Conservation (phyloP, 2,113 vertebrate genomes). For the Hippocampus mohnikei region DNA sequence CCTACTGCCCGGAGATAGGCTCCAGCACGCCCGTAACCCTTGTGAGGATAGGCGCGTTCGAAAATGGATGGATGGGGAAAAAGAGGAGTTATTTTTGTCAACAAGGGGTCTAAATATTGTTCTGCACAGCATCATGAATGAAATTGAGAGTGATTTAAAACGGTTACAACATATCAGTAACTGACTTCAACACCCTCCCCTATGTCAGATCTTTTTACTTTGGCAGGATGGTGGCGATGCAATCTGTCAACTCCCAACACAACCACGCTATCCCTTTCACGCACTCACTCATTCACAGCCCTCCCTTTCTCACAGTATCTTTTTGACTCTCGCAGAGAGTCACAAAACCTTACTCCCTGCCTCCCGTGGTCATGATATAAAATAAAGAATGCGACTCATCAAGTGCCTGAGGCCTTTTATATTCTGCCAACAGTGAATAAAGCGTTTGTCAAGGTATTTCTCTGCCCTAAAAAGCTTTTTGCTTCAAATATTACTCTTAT, state of each 20-base stretch:
- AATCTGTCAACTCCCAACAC: slow-evolving; percentile 20
- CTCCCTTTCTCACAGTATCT: slow-evolving; percentile 14
- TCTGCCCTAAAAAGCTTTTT: slow-evolving; percentile 43
- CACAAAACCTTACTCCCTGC: slow-evolving; percentile 33
- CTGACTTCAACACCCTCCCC: background rate
- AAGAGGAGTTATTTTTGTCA: background rate
- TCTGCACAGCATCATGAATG: background rate
- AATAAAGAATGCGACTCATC: slow-evolving; percentile 59
- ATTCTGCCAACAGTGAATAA: slow-evolving; percentile 43
- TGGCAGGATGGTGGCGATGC: background rate
- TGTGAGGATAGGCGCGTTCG: no score
- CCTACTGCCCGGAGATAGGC: no score
- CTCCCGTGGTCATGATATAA: slow-evolving; percentile 50
- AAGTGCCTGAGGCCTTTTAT: slow-evolving; percentile 60
- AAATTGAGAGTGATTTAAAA: background rate
- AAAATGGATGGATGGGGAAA: background rate
- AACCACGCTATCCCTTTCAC: slow-evolving; percentile 8
- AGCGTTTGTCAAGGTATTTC: slow-evolving; percentile 42
- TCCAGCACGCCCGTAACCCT: no score
- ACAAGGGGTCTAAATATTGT: background rate
- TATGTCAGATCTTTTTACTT: background rate
- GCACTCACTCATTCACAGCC: slow-evolving; percentile 15
- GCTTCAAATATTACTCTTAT: slow-evolving; percentile 54
- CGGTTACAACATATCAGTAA: background rate
- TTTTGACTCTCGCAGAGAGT: slow-evolving; percentile 13